phyloP scores from a whole-genome alignment of 2,797 vertebrate species.

The Cephalopachus bancanus region DNA sequence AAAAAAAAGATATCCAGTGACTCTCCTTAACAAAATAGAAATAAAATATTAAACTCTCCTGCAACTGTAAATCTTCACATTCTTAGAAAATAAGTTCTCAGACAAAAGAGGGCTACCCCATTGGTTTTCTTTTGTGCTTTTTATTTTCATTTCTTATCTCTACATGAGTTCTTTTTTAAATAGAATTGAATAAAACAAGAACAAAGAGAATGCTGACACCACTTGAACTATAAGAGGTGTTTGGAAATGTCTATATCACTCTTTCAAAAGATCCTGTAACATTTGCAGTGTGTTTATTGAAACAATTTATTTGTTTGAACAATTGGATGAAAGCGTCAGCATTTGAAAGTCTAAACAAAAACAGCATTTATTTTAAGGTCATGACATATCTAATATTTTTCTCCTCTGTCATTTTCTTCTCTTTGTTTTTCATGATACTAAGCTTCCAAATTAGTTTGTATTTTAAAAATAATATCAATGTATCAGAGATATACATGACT shows the following conservation, averaged over 20 bases:
- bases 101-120: neutral
- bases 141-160: constrained; percentile 24
- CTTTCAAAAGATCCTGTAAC: constrained; percentile 40
- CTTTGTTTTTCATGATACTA: constrained; percentile 15
- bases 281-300: neutral
- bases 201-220: constrained; percentile 69
- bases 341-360: neutral
- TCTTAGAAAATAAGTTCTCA: constrained; percentile 56
- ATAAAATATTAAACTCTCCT: constrained; percentile 10
- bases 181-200: constrained; percentile 31
- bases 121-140: constrained; percentile 1
- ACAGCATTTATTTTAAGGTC: constrained; percentile 21
- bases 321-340: constrained; percentile 37
- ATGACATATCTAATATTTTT: neutral
- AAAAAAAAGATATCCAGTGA: neutral
- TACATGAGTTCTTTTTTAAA: constrained; percentile 51
- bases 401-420: constrained; percentile 30
- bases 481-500: neutral
- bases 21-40: constrained; percentile 61
- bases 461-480: constrained; percentile 43
- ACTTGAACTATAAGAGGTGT: neutral
- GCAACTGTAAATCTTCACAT: neutral
- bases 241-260: constrained; percentile 40
- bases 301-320: constrained; percentile 51
- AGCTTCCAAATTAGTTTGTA: constrained; percentile 35